Percentiles rank a stretch among this genome's conserved stretches.
phyloP scores from a whole-genome alignment of 2,888 invertebrate genomes.

The Papilio protenor region DNA sequence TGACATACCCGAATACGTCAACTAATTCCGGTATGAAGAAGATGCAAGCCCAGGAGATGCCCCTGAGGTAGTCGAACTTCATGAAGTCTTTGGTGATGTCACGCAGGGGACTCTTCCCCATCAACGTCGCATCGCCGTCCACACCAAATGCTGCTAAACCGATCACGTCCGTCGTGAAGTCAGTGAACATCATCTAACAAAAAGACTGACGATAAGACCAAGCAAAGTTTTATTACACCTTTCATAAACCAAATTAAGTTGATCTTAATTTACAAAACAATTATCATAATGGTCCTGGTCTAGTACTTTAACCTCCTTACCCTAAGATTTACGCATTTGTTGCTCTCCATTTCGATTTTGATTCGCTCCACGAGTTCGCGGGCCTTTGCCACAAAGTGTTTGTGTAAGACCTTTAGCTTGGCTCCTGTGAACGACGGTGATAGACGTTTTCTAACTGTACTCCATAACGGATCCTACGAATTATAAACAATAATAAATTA shows the following conservation, averaged over 20 bases:
- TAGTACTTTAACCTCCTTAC: constrained; percentile 34
- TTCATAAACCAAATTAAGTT: not conserved
- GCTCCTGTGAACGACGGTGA: constrained; percentile 49
- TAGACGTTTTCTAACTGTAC: constrained; percentile 45
- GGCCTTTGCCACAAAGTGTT: constrained; percentile 40
- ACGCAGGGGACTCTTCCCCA: constrained; percentile 37
- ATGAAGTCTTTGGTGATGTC: constrained; percentile 37
- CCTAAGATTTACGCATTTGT: constrained; percentile 42
- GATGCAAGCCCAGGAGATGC: constrained; percentile 29
- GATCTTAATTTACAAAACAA: too few species aligned
- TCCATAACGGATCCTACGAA: constrained; percentile 47
- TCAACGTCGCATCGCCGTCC: constrained; percentile 41
- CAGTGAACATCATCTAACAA: constrained; percentile 43
- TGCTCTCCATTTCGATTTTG: constrained; percentile 40
- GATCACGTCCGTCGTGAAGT: constrained; percentile 46
- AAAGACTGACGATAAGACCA: not conserved
- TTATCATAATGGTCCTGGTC: not conserved
- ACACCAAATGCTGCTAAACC: constrained; percentile 45
- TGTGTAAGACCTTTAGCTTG: constrained; percentile 46
- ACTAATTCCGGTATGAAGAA: constrained; percentile 42
- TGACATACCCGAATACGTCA: constrained; percentile 20
- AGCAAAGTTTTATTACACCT: not conserved
- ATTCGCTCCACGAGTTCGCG: constrained; percentile 46
- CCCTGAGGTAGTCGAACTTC: constrained; percentile 18
- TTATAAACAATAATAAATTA: not conserved